Conservation (phyloP, 2,888 invertebrate genomes). For the Thymelicus lineola region DNA sequence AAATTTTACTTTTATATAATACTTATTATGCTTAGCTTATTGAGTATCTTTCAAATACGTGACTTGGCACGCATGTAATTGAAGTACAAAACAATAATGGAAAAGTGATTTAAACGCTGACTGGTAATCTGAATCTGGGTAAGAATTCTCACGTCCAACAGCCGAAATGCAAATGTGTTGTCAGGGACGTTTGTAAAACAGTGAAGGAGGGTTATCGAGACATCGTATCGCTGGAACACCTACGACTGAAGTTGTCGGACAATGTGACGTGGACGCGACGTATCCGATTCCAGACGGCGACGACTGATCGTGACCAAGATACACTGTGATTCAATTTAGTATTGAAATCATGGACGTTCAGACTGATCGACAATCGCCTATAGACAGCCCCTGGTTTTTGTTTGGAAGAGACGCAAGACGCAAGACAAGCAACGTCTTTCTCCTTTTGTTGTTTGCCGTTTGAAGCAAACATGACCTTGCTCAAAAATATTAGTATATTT, state of each 20-base stretch:
- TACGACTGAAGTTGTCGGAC: conserved; percentile 48
- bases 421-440: background rate
- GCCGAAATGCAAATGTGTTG: conserved; percentile 71
- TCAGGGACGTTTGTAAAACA: conserved; percentile 65
- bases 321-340: conserved; percentile 63
- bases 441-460: conserved; percentile 7
- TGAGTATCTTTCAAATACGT: background rate
- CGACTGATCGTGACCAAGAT: conserved; percentile 76
- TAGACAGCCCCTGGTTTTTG: conserved; percentile 15
- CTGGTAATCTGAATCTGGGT: conserved; percentile 21
- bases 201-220: conserved; percentile 60
- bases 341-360: conserved; percentile 60
- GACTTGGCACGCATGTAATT: background rate
- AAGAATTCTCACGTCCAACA: conserved; percentile 58
- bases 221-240: conserved; percentile 55
- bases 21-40: background rate
- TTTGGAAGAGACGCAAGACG: conserved; percentile 9
- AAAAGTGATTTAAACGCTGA: conserved; percentile 3
- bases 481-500: background rate
- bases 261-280: conserved; percentile 52
- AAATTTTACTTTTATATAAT: no score
- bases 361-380: conserved; percentile 61
- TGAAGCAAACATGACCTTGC: conserved; percentile 1
- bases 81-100: background rate
- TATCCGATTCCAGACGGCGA: conserved; percentile 54